A percentile compares a stretch with the other conserved stretches of the same genome.
These are phyloP conservation scores for Apostichopus californicus DNA, from an alignment of 35 echinoderm and acorn worm genomes.

Conservation along the genomic window DNA sequence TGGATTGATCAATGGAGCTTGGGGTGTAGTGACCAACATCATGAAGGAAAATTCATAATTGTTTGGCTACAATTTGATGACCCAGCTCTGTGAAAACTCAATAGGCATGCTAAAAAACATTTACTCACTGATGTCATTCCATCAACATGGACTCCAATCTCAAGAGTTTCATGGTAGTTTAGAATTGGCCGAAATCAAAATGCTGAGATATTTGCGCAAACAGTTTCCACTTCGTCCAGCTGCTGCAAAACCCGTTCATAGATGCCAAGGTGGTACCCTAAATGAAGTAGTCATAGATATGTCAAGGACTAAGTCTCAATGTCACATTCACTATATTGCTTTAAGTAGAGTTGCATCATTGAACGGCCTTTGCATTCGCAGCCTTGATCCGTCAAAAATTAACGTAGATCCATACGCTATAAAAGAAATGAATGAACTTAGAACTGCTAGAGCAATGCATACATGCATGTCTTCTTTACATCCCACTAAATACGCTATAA, in stretches of 20 bases:
- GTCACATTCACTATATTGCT: conserved; percentile 30
- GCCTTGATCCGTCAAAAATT: conserved; percentile 15
- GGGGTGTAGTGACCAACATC: neutral
- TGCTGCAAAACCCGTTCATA: conserved; percentile 57
- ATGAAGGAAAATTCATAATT: neutral
- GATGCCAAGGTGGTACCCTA: conserved; percentile 55
- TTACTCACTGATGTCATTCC: too few relatives aligned
- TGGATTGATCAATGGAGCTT: too few relatives aligned
- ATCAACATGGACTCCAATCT: conserved; percentile 32
- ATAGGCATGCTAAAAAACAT: too few relatives aligned
- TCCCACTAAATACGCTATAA: neutral
- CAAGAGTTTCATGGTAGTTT: conserved; percentile 5
- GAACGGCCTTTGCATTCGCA: neutral
- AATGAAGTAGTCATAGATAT: conserved; percentile 42
- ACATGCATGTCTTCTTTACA: neutral
- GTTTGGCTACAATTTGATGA: conserved; percentile 56
- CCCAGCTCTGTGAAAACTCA: too few relatives aligned
- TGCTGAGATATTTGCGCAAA: conserved; percentile 10
- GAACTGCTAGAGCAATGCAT: neutral
- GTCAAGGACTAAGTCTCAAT: neutral
- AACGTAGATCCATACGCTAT: neutral
- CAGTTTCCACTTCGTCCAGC: conserved; percentile 51
- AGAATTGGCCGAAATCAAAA: neutral
- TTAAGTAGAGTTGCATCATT: conserved; percentile 46
- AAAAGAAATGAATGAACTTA: conserved; percentile 24